A percentile compares a stretch with the other conserved stretches of the same genome.
Conservation (phyloP, 2,888 invertebrate species). For the Dolomedes plantarius region DNA sequence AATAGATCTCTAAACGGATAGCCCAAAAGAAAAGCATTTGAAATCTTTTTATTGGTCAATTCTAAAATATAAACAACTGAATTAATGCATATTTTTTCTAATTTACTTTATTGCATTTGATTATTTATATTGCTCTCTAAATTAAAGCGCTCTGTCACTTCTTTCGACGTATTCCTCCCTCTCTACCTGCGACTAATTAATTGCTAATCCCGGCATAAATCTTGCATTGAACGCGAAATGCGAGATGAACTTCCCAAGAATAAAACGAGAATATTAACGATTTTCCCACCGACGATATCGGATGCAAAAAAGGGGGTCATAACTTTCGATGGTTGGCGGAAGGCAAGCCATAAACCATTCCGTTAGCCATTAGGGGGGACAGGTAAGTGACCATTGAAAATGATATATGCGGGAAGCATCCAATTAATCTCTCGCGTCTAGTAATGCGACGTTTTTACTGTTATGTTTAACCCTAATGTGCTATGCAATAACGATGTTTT, state of each 20-base stretch:
- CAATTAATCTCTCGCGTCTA: conserved; percentile 48
- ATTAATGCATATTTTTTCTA: too few relatives aligned
- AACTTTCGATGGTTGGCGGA: background rate
- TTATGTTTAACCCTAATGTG: conserved; percentile 62
- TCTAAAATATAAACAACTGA: too few relatives aligned
- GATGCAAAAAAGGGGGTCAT: background rate
- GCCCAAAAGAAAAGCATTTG: too few relatives aligned
- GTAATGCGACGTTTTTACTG: conserved; percentile 67
- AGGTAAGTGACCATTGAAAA: conserved; percentile 66
- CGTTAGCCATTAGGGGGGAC: conserved; percentile 36
- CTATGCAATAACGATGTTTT: conserved; percentile 56
- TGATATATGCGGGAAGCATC: conserved; percentile 45
- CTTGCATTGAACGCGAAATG: background rate
- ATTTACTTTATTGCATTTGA: too few relatives aligned
- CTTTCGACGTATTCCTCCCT: too few relatives aligned
- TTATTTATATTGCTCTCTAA: too few relatives aligned
- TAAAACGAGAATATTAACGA: background rate
- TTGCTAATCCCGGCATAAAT: background rate
- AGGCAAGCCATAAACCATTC: conserved; percentile 34
- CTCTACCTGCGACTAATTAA: too few relatives aligned
- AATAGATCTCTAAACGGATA: too few relatives aligned
- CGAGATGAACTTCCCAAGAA: background rate
- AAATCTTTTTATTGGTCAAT: too few relatives aligned
- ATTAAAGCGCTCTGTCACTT: too few relatives aligned
- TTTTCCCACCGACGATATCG: background rate